Percentiles rank a stretch among this genome's conserved stretches.
These are phyloP conservation scores for Etheostoma nigrum DNA, from an alignment of 2,797 vertebrate species.

Conservation along the genomic window DNA sequence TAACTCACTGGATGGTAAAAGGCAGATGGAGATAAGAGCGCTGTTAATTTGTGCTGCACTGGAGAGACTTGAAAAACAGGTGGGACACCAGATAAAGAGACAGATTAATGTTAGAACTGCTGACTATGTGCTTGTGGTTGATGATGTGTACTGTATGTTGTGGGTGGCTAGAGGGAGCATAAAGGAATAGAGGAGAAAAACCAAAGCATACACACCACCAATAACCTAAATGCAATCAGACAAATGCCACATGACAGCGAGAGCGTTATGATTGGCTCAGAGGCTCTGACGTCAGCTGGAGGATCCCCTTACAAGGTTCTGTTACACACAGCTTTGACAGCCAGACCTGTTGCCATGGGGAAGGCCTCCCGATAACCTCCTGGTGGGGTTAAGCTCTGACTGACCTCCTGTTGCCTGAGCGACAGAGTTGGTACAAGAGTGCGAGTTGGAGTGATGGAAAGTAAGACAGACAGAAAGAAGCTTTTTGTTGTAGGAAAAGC, in stretches of 20 bases:
- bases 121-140: slow-evolving; percentile 21
- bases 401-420: slow-evolving; percentile 26
- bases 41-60: slow-evolving; percentile 42
- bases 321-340: slow-evolving; percentile 63
- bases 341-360: slow-evolving; percentile 63
- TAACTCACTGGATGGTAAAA: slow-evolving; percentile 40
- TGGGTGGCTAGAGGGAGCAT: not conserved
- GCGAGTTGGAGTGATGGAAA: slow-evolving; percentile 1
- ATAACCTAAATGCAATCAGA: slow-evolving; percentile 22
- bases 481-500: too few species aligned
- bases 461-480: not conserved
- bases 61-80: slow-evolving; percentile 46
- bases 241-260: slow-evolving; percentile 25
- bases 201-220: slow-evolving; percentile 17
- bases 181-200: not conserved
- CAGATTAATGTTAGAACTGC: slow-evolving; percentile 14
- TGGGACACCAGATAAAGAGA: slow-evolving; percentile 52
- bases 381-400: slow-evolving; percentile 25
- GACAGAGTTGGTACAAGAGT: slow-evolving; percentile 1
- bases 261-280: slow-evolving; percentile 28
- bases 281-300: slow-evolving; percentile 47
- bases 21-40: slow-evolving; percentile 55
- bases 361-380: slow-evolving; percentile 56
- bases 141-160: slow-evolving; percentile 16
- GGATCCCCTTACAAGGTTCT: slow-evolving; percentile 71